These are phyloP conservation scores for Trichechus manatus DNA, from an alignment of 2,113 vertebrate genomes.

Conservation along the genomic window DNA sequence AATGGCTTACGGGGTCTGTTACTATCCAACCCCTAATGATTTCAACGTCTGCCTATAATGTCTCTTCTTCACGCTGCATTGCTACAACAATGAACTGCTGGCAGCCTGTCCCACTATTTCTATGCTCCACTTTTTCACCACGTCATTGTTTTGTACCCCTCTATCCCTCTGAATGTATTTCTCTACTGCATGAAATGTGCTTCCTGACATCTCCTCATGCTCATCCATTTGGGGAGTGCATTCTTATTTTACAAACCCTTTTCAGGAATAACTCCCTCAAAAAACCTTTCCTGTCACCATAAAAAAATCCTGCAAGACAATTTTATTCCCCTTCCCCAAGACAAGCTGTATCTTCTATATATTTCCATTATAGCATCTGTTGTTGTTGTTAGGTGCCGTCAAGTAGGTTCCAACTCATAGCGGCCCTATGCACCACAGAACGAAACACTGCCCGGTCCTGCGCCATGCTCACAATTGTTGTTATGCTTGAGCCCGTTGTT, in stretches of 20 bases:
- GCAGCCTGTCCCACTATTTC: not conserved
- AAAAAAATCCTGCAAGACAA: not conserved
- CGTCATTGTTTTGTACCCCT: not conserved
- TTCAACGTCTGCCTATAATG: constrained; percentile 21
- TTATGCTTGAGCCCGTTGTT: too few species aligned
- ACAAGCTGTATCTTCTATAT: not conserved
- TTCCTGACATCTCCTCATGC: not conserved
- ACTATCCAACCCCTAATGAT: not conserved
- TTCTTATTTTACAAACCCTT: not conserved
- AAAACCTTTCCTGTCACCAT: not conserved
- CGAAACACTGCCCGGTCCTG: too few species aligned
- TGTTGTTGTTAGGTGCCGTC: too few species aligned
- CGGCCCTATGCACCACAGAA: too few species aligned
- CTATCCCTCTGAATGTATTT: not conserved
- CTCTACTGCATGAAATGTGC: not conserved
- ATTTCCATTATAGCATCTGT: not conserved
- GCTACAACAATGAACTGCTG: too few species aligned
- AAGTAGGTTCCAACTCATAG: too few species aligned
- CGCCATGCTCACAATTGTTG: too few species aligned
- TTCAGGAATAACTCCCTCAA: not conserved
- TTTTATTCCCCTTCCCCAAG: not conserved
- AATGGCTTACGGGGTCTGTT: not conserved
- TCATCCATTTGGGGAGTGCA: not conserved
- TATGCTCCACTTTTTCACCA: not conserved
- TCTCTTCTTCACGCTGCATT: not conserved